Percentiles rank a stretch among this genome's conserved stretches.
phyloP scores from a whole-genome alignment of 2,113 vertebrate genomes.

The Himantopus leucocephalus region DNA sequence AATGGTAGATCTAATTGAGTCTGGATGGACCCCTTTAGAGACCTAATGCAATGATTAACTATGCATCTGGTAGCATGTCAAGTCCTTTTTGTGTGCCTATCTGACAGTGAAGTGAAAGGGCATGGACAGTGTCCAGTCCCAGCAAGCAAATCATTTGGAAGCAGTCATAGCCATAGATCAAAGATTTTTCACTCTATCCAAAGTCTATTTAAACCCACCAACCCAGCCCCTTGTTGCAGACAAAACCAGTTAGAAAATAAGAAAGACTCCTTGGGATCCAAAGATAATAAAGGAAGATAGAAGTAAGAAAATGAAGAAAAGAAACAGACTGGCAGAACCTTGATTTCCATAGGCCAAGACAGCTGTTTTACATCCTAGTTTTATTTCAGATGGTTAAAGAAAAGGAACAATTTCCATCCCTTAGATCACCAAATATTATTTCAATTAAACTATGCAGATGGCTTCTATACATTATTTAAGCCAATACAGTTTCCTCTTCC shows the following conservation, averaged over 20 bases:
- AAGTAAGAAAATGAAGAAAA: conserved; percentile 78
- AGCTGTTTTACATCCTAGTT: conserved; percentile 77
- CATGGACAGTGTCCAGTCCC: conserved; percentile 88
- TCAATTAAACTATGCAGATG: conserved; percentile 67
- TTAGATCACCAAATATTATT: conserved; percentile 74
- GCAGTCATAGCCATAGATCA: conserved; percentile 88
- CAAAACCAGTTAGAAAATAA: conserved; percentile 79
- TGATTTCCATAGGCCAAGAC: conserved; percentile 70
- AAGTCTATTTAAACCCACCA: conserved; percentile 76
- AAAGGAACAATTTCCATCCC: conserved; percentile 68
- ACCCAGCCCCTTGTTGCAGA: conserved; percentile 68
- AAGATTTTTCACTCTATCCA: conserved; percentile 82
- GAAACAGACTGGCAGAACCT: conserved; percentile 74
- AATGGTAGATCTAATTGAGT: conserved; percentile 62
- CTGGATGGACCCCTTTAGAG: conserved; percentile 54
- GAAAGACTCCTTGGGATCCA: conserved; percentile 79
- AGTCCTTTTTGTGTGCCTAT: conserved; percentile 79
- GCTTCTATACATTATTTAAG: conserved; percentile 53
- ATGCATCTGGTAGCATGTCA: conserved; percentile 78
- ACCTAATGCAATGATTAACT: conserved; percentile 78
- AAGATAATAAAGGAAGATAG: conserved; percentile 83
- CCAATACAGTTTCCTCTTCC: conserved; percentile 20
- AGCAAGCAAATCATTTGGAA: conserved; percentile 89
- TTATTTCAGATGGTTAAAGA: conserved; percentile 70
- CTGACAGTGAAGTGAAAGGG: conserved; percentile 83